Evolutionary conservation across 2,113 vertebrate species (phyloP).

Genomic region (Arothron firmamentum): DNA sequence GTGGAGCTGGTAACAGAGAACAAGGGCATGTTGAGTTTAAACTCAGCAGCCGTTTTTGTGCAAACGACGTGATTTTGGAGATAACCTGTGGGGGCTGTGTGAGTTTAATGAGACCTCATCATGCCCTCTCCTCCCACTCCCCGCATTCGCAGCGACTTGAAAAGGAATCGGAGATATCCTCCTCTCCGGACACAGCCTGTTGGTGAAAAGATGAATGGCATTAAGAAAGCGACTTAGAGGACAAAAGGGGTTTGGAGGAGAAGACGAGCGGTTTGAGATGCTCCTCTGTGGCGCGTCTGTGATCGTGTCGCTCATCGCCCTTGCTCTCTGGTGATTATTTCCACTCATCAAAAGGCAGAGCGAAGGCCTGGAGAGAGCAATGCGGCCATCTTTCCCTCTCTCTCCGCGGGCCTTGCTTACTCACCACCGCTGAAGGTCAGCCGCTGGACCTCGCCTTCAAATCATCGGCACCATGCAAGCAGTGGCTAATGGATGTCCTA

Average conservation of each 20-base stretch:
- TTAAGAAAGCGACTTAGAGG: slow-evolving; percentile 56
- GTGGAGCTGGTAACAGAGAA: not conserved
- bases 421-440: slow-evolving; percentile 68
- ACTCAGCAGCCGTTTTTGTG: slow-evolving; percentile 43
- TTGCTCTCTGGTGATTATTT: slow-evolving; percentile 64
- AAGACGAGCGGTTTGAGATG: slow-evolving; percentile 55
- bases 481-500: slow-evolving; percentile 35
- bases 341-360: slow-evolving; percentile 68
- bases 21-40: slow-evolving; percentile 6
- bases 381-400: slow-evolving; percentile 53
- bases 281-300: slow-evolving; percentile 43
- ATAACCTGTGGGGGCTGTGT: slow-evolving; percentile 55
- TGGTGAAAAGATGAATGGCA: slow-evolving; percentile 65
- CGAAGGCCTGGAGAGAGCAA: slow-evolving; percentile 53
- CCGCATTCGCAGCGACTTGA: slow-evolving; percentile 58
- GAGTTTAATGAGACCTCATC: slow-evolving; percentile 61
- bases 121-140: slow-evolving; percentile 51
- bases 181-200: slow-evolving; percentile 59
- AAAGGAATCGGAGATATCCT: slow-evolving; percentile 68
- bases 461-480: slow-evolving; percentile 46
- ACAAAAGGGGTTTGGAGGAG: slow-evolving; percentile 43
- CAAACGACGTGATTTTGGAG: slow-evolving; percentile 48
- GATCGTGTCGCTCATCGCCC: slow-evolving; percentile 59
- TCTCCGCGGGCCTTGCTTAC: slow-evolving; percentile 60
- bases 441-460: slow-evolving; percentile 59